A percentile compares a stretch with the other conserved stretches of the same genome.
These are phyloP conservation scores for Thymallus thymallus DNA, from an alignment of 2,113 vertebrate species.

Conservation along the genomic window DNA sequence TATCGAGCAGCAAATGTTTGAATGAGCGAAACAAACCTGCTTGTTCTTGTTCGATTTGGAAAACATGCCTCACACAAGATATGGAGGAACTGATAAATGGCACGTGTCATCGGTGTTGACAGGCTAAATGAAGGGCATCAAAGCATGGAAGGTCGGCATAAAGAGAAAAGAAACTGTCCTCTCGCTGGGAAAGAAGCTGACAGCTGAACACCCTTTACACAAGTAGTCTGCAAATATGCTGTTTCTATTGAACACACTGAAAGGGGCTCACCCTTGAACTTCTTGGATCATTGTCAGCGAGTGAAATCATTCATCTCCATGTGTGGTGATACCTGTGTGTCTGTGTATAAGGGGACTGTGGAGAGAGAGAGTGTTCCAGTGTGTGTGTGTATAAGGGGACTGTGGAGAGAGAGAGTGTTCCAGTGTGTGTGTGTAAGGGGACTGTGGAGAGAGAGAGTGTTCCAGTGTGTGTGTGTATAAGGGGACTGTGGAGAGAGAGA, in stretches of 20 bases:
- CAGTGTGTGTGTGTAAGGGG: too few relatives aligned
- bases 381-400: too few relatives aligned
- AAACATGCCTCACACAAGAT: slow-evolving; percentile 45
- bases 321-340: slow-evolving; percentile 11
- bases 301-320: slow-evolving; percentile 19
- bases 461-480: too few relatives aligned
- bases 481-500: too few relatives aligned
- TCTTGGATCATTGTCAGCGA: background rate
- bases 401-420: too few relatives aligned
- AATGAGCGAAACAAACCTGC: slow-evolving; percentile 34
- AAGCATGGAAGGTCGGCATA: slow-evolving; percentile 43
- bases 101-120: slow-evolving; percentile 64
- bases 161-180: slow-evolving; percentile 1
- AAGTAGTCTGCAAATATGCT: background rate
- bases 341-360: background rate
- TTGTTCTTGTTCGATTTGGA: slow-evolving; percentile 62
- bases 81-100: slow-evolving; percentile 46
- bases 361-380: background rate
- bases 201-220: too few relatives aligned
- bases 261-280: background rate
- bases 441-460: too few relatives aligned
- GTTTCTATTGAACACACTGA: slow-evolving; percentile 8
- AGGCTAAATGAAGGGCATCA: slow-evolving; percentile 67
- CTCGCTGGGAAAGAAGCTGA: background rate
- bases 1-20: slow-evolving; percentile 53